Evolutionary conservation across 2,113 vertebrate genomes (phyloP).

Genomic region (Tor tambroides): DNA sequence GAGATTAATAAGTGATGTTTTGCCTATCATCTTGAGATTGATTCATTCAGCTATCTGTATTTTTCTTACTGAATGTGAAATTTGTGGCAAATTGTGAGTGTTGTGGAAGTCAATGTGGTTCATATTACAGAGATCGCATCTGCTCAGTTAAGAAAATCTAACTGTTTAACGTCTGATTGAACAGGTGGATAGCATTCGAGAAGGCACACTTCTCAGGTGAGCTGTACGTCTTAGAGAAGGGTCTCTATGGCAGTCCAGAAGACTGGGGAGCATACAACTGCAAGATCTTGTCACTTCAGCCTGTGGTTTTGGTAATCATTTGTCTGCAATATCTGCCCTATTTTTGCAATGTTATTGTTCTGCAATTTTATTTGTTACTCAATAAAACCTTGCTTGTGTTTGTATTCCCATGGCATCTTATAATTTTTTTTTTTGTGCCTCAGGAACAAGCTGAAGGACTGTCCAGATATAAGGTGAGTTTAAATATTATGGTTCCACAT

Average conservation of each 20-base stretch:
- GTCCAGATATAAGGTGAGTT: slow-evolving; percentile 71
- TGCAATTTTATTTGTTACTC: not conserved
- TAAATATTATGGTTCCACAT: not conserved
- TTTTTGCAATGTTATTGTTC: not conserved
- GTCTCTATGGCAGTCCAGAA: slow-evolving; percentile 83
- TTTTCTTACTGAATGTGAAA: not conserved
- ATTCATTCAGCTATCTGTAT: not conserved
- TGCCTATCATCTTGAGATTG: not conserved
- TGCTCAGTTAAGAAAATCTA: not conserved
- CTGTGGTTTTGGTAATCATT: slow-evolving; percentile 83
- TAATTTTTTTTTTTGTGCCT: slow-evolving; percentile 34
- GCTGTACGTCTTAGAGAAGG: slow-evolving; percentile 89
- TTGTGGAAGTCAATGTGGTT: not conserved
- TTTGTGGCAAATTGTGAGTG: not conserved
- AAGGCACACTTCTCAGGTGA: slow-evolving; percentile 90
- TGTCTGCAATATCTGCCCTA: not conserved
- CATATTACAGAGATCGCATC: not conserved
- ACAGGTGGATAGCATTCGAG: slow-evolving; percentile 94
- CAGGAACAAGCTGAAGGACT: slow-evolving; percentile 67
- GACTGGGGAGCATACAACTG: slow-evolving; percentile 87
- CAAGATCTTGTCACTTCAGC: slow-evolving; percentile 90
- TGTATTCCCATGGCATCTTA: not conserved
- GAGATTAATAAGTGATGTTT: not conserved
- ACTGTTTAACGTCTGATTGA: not conserved
- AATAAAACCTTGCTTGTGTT: not conserved